Conservation (phyloP, 2,113 vertebrate genomes). For the Meles meles region DNA sequence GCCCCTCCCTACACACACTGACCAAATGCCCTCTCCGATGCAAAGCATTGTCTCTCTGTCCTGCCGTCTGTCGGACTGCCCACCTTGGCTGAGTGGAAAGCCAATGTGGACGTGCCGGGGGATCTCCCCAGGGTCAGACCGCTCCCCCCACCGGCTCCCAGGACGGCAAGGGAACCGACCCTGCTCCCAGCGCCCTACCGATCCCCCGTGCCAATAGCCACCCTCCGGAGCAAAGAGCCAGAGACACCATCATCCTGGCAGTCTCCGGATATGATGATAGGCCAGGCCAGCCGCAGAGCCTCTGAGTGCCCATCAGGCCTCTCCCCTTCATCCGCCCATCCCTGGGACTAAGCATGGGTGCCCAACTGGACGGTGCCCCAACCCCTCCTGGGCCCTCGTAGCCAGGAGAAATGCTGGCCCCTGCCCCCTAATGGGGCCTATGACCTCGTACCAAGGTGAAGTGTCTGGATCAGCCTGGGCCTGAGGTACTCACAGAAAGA, state of each 20-base stretch:
- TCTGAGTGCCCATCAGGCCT: accelerated
- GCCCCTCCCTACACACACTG: not conserved
- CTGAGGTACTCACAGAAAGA: not conserved
- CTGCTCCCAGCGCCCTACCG: not conserved
- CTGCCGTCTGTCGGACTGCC: not conserved
- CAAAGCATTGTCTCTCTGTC: accelerated
- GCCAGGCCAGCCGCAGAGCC: not conserved
- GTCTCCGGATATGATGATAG: accelerated
- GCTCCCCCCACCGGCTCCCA: too few relatives aligned
- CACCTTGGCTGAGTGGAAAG: accelerated
- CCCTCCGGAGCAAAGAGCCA: not conserved
- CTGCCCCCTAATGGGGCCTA: accelerated
- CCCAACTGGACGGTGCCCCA: accelerated
- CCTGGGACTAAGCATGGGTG: too few relatives aligned
- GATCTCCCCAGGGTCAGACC: not conserved
- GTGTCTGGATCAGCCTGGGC: not conserved
- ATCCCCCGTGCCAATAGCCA: not conserved
- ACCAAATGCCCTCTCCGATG: not conserved
- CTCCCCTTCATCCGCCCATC: accelerated
- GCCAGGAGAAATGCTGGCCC: accelerated
- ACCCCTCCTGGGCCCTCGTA: accelerated
- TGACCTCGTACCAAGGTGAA: too few relatives aligned
- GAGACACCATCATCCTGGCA: accelerated
- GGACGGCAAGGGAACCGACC: not conserved
- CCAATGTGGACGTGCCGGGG: accelerated